Evolutionary conservation across 2,797 vertebrate species (phyloP).

Genomic region (Prunella strophiata): DNA sequence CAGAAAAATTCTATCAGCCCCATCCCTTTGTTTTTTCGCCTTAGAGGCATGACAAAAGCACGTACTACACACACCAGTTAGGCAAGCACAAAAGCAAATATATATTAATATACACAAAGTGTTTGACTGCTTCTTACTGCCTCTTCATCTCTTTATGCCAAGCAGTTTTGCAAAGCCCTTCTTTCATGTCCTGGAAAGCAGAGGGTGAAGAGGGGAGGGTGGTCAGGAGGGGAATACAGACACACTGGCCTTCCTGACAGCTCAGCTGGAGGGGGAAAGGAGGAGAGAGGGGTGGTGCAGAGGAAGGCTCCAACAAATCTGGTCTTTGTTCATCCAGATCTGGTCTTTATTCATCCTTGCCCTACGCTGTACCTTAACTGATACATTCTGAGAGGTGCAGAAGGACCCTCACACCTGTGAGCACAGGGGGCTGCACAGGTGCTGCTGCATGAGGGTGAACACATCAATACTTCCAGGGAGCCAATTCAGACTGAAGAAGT

Average conservation of each 20-base stretch:
- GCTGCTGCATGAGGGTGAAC: neutral
- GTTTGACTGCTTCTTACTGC: neutral
- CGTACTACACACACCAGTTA: neutral
- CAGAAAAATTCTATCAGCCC: conserved; percentile 11
- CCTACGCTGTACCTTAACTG: fast-evolving
- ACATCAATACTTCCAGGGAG: neutral
- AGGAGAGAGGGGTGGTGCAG: neutral
- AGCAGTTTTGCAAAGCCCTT: neutral
- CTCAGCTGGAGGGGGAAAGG: neutral
- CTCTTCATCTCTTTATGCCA: neutral
- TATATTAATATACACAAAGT: neutral
- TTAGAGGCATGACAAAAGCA: neutral
- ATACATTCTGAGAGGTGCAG: neutral
- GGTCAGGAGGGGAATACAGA: neutral
- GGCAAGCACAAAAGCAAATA: neutral
- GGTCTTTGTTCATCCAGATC: neutral
- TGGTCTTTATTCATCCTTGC: neutral
- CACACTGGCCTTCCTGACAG: neutral
- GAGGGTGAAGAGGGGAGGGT: neutral
- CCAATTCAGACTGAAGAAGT: neutral
- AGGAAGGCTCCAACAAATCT: neutral
- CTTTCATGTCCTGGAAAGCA: neutral
- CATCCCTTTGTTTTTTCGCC: neutral
- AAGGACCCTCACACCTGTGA: neutral
- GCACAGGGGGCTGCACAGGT: fast-evolving